A percentile compares a stretch with the other conserved stretches of the same genome.
phyloP scores from a whole-genome alignment of 2,888 invertebrate genomes.

The Scrobipalpa costella region DNA sequence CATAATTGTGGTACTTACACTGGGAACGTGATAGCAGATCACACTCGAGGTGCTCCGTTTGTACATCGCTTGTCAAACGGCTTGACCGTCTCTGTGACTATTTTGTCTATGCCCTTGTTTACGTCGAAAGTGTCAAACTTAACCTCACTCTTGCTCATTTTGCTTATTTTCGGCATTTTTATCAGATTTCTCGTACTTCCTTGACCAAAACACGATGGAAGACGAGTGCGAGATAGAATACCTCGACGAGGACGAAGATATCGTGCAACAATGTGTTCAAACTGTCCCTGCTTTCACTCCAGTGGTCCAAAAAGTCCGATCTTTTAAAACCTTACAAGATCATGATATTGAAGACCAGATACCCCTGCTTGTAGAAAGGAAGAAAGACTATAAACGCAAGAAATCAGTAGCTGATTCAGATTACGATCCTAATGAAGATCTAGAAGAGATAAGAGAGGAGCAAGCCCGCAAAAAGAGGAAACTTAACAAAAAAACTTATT shows the following conservation, averaged over 20 bases:
- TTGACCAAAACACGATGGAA: slow-evolving; percentile 46
- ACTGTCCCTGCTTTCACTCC: slow-evolving; percentile 24
- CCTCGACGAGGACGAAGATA: slow-evolving; percentile 73
- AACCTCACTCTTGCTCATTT: no score
- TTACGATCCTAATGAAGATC: slow-evolving; percentile 60
- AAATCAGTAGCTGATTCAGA: slow-evolving; percentile 63
- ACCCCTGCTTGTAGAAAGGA: slow-evolving; percentile 51
- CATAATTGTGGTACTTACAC: no score
- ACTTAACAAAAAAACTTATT: slow-evolving; percentile 10
- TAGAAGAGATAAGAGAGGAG: slow-evolving; percentile 3
- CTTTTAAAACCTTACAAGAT: neutral
- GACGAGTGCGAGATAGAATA: slow-evolving; percentile 68
- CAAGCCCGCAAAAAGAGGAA: slow-evolving; percentile 35
- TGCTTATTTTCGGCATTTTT: no score
- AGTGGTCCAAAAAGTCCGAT: neutral
- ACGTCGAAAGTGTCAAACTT: no score
- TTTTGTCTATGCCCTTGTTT: no score
- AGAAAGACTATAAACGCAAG: slow-evolving; percentile 41
- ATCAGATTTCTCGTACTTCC: neutral
- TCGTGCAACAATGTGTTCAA: slow-evolving; percentile 68
- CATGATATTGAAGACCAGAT: slow-evolving; percentile 11
- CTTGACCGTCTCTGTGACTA: no score
- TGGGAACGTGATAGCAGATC: no score
- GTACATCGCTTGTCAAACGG: no score
- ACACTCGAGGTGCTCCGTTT: no score